phyloP scores from a whole-genome alignment of 2,888 invertebrate genomes.

The Mythimna albipuncta region DNA sequence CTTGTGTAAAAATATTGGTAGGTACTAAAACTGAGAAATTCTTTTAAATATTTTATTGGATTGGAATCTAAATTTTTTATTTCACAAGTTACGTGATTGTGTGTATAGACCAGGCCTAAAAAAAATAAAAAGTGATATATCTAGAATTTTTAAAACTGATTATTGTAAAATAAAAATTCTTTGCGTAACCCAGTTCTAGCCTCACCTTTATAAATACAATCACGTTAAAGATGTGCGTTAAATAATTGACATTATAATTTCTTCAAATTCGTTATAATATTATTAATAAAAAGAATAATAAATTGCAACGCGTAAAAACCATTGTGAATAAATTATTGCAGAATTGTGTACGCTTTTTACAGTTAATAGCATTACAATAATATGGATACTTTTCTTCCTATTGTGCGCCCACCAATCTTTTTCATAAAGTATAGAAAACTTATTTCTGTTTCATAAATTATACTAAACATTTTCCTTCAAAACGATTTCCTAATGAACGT shows the following conservation, averaged over 20 bases:
- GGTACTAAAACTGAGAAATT: not conserved
- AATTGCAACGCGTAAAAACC: conserved; percentile 38
- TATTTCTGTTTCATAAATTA: conserved; percentile 23
- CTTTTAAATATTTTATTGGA: conserved; percentile 43
- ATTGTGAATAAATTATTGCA: conserved; percentile 55
- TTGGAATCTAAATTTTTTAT: conserved; percentile 12
- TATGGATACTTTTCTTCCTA: conserved; percentile 49
- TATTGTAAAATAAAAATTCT: conserved; percentile 23
- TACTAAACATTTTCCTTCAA: conserved; percentile 6
- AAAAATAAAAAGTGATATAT: conserved; percentile 42
- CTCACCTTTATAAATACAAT: conserved; percentile 48
- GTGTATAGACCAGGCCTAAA: conserved; percentile 49
- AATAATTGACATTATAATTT: conserved; percentile 17
- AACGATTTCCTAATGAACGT: conserved; percentile 14
- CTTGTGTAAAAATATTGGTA: conserved; percentile 1
- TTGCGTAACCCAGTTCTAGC: conserved; percentile 10
- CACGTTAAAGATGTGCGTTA: conserved; percentile 26
- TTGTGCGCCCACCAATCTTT: conserved; percentile 55
- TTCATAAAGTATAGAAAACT: conserved; percentile 7
- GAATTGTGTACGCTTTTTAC: conserved; percentile 58
- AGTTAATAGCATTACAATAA: conserved; percentile 57
- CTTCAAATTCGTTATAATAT: conserved; percentile 13
- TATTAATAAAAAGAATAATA: conserved; percentile 26
- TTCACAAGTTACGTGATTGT: conserved; percentile 47
- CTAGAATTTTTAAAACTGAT: conserved; percentile 32